These are phyloP conservation scores for Dromaius novaehollandiae DNA, from an alignment of 2,113 vertebrate species.

Conservation along the genomic window DNA sequence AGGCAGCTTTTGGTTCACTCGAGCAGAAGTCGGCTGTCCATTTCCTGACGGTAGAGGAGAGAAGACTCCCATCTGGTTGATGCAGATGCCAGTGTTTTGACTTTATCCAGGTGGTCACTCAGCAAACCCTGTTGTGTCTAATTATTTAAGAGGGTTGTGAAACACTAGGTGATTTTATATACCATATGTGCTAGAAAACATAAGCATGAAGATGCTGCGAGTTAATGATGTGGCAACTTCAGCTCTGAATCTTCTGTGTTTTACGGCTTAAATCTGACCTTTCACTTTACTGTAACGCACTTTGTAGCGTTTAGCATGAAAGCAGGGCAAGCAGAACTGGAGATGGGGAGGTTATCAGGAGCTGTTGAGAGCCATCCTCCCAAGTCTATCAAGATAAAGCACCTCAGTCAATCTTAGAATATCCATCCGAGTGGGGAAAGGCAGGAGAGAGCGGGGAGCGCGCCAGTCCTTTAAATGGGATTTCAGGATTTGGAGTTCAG, in stretches of 20 bases:
- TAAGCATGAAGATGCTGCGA: slow-evolving; percentile 51
- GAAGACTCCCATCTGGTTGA: slow-evolving; percentile 66
- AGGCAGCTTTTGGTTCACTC: slow-evolving; percentile 43
- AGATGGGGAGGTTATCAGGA: slow-evolving; percentile 39
- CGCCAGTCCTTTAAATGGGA: neutral
- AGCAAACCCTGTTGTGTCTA: slow-evolving; percentile 71
- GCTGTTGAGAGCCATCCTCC: slow-evolving; percentile 26
- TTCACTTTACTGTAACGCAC: neutral
- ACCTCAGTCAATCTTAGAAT: slow-evolving; percentile 45
- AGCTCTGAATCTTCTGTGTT: slow-evolving; percentile 5
- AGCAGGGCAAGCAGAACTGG: slow-evolving; percentile 37
- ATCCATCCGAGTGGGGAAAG: neutral
- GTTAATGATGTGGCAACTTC: slow-evolving; percentile 52
- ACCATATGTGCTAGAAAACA: slow-evolving; percentile 70
- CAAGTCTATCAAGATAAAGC: slow-evolving; percentile 37
- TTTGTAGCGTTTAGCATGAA: slow-evolving; percentile 26
- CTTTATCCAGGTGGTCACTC: slow-evolving; percentile 73
- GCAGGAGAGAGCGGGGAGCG: neutral
- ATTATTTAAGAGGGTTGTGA: slow-evolving; percentile 74
- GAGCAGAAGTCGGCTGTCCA: slow-evolving; percentile 58
- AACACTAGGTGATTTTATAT: slow-evolving; percentile 74
- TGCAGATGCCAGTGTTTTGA: slow-evolving; percentile 70
- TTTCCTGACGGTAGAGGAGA: slow-evolving; percentile 35
- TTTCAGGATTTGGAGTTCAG: slow-evolving; percentile 32
- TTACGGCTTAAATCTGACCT: slow-evolving; percentile 45